phyloP scores from a whole-genome alignment of 2,113 vertebrate genomes.

The Uria lomvia region DNA sequence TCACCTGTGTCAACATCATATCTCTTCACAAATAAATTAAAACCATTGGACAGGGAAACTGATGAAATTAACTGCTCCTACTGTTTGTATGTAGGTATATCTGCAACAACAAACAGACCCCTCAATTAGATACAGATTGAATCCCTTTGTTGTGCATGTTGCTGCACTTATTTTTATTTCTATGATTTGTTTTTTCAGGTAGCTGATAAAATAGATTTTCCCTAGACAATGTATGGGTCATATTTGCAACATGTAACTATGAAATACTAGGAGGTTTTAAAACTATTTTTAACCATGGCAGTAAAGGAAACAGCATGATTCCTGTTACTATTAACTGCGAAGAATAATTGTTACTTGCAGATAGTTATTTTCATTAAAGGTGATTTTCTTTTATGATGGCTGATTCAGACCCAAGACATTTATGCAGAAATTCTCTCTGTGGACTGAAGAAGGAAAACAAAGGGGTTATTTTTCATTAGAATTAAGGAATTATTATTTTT shows the following conservation, averaged over 20 bases:
- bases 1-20: no score
- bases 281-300: background rate
- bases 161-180: background rate
- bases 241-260: background rate
- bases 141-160: background rate
- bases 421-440: background rate
- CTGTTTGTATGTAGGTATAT: background rate
- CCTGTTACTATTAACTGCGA: background rate
- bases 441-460: background rate
- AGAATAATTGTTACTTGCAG: background rate
- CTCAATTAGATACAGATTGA: background rate
- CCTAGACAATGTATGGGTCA: background rate
- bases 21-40: no score
- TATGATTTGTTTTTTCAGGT: accelerated
- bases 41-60: no score
- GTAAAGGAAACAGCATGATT: background rate
- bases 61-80: no score
- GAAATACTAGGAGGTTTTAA: background rate
- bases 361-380: background rate
- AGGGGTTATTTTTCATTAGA: background rate
- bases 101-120: background rate
- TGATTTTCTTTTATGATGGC: background rate
- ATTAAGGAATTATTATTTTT: background rate
- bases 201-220: background rate
- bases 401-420: background rate